Evolutionary conservation across 2,888 invertebrate genomes (phyloP), one percentile per base, ranked within the genome.

Genomic region (Apodemia duryi): DNA sequence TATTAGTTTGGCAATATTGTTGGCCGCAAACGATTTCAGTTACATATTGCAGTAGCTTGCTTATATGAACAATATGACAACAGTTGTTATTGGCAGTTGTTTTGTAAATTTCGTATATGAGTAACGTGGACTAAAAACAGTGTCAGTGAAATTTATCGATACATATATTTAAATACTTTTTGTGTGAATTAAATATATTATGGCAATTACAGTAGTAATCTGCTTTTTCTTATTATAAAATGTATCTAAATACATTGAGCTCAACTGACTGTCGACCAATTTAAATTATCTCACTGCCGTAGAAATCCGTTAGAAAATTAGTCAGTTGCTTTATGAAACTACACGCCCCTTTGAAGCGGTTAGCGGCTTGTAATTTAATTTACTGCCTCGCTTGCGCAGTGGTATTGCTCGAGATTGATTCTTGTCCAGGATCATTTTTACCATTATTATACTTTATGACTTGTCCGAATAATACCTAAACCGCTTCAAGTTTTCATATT

Each of bases 311-410:
- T 57, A 57, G 57, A 57, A 57, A 57, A 57, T 57, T 57, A 57
- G 57, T 32, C 32, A 57, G 57, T 57, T 32, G 57, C 57, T 57
- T 57, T 57, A 57, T 57, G 57, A 57, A 57, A 32, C 32, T 35
- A 57, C 57, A 32, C 32, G 57, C 57, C 32, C 54, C 57, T 57
- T 57, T 57, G 35, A 29, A 57, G 32, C 57, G 57, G 57, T 60
- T 60, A 60, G 57, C 57, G 57, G 57, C 32, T 35, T 60, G 35
- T 60, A 32, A 60, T 60, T 32, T 7, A 60, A 60, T 60, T 60
- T 60, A 35, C 57, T 35, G 57, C 35, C n/a, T 60, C 32, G 57
- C 32, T 60, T 13, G 32, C 57, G 32, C 35, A 32, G 35, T 51
- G 49, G 21, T 21, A 51, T 51, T 6, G 49, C 6, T 51, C 49